A percentile compares a stretch with the other conserved stretches of the same genome.
Conservation (phyloP, 2,113 vertebrate genomes). For the Melanostigma gelatinosum region DNA sequence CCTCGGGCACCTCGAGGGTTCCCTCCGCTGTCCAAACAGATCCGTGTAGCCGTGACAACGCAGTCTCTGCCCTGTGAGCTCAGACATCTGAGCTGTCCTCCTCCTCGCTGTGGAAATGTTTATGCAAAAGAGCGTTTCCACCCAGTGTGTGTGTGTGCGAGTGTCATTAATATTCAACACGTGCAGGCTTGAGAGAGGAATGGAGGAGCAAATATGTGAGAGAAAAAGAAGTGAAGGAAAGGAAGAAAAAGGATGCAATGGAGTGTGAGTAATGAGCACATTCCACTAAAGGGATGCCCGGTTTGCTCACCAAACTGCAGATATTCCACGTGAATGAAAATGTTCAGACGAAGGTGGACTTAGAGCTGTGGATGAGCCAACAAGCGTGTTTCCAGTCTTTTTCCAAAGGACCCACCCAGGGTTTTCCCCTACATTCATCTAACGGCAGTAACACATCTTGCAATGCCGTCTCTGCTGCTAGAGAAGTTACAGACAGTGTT, state of each 20-base stretch:
- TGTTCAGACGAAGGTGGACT: conserved; percentile 19
- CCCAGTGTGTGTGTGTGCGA: conserved; percentile 37
- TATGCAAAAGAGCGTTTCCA: conserved; percentile 61
- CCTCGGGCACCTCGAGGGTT: conserved; percentile 64
- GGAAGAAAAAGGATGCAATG: conserved; percentile 22
- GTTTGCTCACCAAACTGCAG: conserved; percentile 3
- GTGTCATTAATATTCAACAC: conserved; percentile 58
- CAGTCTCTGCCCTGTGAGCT: conserved; percentile 37
- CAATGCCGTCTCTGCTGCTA: not conserved
- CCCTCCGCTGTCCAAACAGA: conserved; percentile 63
- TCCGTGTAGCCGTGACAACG: conserved; percentile 62
- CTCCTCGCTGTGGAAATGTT: conserved; percentile 70
- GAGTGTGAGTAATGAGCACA: conserved; percentile 12
- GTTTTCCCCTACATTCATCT: conserved; percentile 43
- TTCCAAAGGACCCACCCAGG: conserved; percentile 53
- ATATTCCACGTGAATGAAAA: conserved; percentile 39
- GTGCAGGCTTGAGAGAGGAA: conserved; percentile 33
- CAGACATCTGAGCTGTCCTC: conserved; percentile 51
- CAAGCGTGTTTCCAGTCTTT: conserved; percentile 45
- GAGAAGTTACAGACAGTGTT: not conserved
- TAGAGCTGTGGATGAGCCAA: conserved; percentile 28
- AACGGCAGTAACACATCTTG: conserved; percentile 11
- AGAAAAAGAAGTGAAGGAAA: not conserved
- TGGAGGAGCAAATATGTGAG: conserved; percentile 23
- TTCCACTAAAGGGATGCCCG: conserved; percentile 17